phyloP scores from a whole-genome alignment of 1,140 invertebrate species.

The Hyphantria cunea region DNA sequence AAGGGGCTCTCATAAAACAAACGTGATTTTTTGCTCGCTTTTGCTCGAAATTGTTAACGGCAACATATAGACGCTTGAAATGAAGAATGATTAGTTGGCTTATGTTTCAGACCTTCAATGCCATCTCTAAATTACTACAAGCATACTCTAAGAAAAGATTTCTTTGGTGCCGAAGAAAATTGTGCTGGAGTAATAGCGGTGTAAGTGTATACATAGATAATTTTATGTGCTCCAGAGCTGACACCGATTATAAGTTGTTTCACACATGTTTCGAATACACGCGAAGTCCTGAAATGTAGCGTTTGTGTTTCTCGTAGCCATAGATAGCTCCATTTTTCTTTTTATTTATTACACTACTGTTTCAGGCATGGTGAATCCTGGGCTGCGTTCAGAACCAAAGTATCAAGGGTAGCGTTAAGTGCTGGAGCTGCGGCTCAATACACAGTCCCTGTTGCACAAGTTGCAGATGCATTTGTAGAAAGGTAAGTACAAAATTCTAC shows the following conservation, averaged over 20 bases:
- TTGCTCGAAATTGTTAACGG: no score
- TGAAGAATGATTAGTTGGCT: no score
- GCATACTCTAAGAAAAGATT: constrained; percentile 87
- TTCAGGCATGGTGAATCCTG: constrained; percentile 91
- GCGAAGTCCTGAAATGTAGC: no score
- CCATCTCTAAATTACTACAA: constrained; percentile 92
- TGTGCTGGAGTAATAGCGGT: constrained; percentile 90
- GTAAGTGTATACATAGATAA: no score
- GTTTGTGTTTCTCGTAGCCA: no score
- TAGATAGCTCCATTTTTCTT: no score
- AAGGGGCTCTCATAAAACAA: no score
- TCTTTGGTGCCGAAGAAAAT: constrained; percentile 84
- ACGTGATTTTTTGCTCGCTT: no score
- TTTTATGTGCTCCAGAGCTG: no score
- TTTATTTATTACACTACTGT: not conserved
- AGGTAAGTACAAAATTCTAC: constrained; percentile 80
- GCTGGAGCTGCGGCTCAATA: constrained; percentile 89
- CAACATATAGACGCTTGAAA: no score
- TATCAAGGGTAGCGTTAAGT: constrained; percentile 90
- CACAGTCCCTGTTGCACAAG: constrained; percentile 87
- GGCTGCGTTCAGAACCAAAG: constrained; percentile 90
- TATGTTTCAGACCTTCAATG: constrained; percentile 87
- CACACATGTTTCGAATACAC: no score
- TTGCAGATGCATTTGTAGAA: constrained; percentile 87
- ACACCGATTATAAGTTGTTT: no score